Evolutionary conservation across 2,113 vertebrate genomes (phyloP), one percentile per base, ranked within the genome.

Genomic region (Benthochromis sp.): DNA sequence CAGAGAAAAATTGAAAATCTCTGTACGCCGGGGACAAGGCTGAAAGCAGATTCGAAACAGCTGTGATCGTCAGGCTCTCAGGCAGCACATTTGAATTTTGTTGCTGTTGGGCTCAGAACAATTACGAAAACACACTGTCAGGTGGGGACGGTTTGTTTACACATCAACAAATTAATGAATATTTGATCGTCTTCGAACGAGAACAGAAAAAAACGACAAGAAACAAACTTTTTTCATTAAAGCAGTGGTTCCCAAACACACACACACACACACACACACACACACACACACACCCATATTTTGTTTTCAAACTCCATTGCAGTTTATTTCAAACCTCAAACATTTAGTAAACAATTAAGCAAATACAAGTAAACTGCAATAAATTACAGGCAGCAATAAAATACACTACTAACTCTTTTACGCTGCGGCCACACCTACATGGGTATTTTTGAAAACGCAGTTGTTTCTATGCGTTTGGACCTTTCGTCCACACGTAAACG

Each of bases 361-460:
- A 52, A 52, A 52, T 52, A 52, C 50, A n/a, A 53, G 19, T 53
- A n/a, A 53, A 6, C 50, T 53, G 19, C 19, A 53, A 53, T n/a
- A 53, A 10, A 6, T 53, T 53, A 53, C 9, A 53, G 19, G 19
- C 5, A 53, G 50, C 5, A 52, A 52, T 52, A 52, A n/a, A 52
- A 52, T 52, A 5, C 1, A 52, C 47, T 52, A 2, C 17, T 52
- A 52, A 19, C 2, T 9, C 17, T 52, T 52, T 52, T 52, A 19
- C 4, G 8, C 47, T 52, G 1, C 8, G 1, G 5, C 47, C 3
- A 52, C 47, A 1, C 47, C 17, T 19, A 19, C 2, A 52, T 0
- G 17, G 17, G 8, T 52, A 52, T 19, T 52, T 52, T 19, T 52
- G 8, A 9, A 52, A 52, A 52, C 4, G 17, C 47, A 52, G 47